Evolutionary conservation across 2,888 invertebrate species (phyloP).

Genomic region (Azorinus chamasolen): DNA sequence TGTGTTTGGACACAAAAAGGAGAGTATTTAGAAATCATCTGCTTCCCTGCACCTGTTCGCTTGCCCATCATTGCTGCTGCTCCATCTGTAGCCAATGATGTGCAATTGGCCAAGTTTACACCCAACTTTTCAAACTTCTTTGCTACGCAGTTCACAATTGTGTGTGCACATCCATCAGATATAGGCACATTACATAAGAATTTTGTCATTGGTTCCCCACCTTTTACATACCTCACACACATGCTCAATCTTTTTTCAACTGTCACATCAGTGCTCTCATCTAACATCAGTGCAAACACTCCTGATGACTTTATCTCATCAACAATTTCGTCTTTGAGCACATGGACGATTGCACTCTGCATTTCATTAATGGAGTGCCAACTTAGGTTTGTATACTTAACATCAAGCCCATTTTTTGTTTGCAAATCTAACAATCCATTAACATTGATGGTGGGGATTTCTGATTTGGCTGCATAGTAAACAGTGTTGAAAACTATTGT

Average conservation of each 20-base stretch:
- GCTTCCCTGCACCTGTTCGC: not conserved
- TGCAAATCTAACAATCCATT: not conserved
- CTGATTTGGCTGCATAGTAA: conserved; percentile 21
- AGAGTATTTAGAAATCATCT: conserved; percentile 2
- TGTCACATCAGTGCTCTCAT: conserved; percentile 42
- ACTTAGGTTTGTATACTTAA: conserved; percentile 4
- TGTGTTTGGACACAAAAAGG: conserved; percentile 16
- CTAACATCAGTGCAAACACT: conserved; percentile 32
- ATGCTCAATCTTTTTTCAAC: conserved; percentile 7
- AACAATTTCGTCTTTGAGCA: not conserved
- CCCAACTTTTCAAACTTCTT: no score
- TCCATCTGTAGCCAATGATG: conserved; percentile 5
- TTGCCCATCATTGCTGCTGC: no score
- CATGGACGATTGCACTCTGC: not conserved
- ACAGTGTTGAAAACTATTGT: conserved; percentile 26
- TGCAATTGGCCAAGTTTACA: not conserved
- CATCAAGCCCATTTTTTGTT: conserved; percentile 3
- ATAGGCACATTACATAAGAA: conserved; percentile 21
- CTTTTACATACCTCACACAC: conserved; percentile 31
- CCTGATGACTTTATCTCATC: conserved; percentile 4
- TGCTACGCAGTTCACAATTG: conserved; percentile 12
- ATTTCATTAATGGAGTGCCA: not conserved
- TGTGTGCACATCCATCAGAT: conserved; percentile 40
- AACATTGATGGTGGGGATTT: not conserved
- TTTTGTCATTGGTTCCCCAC: conserved; percentile 26